A percentile compares a stretch with the other conserved stretches of the same genome.
phyloP scores from a whole-genome alignment of 1,140 invertebrate genomes.

The Heterodera carotae region DNA sequence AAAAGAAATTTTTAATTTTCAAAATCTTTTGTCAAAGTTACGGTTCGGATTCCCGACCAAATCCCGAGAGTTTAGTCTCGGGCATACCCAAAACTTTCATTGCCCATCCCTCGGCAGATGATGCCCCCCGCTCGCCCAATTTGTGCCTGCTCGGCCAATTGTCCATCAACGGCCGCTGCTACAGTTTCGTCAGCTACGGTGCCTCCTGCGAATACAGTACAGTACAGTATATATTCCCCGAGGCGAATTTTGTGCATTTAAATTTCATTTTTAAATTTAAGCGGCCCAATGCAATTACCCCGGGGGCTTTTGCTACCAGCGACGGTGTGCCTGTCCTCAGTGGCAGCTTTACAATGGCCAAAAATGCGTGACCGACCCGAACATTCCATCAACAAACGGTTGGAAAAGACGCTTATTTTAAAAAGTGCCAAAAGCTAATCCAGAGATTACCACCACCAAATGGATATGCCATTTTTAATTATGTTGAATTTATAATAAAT shows the following conservation, averaged over 20 bases:
- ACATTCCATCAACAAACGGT: conserved; percentile 44
- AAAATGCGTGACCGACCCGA: conserved; percentile 47
- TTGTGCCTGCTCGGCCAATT: conserved; percentile 36
- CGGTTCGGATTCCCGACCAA: too few relatives aligned
- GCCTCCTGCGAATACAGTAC: conserved; percentile 47
- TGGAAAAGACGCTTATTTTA: background rate
- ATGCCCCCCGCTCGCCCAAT: conserved; percentile 4
- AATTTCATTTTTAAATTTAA: background rate
- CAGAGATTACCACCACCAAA: too few relatives aligned
- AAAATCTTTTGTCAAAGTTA: too few relatives aligned
- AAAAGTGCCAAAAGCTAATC: too few relatives aligned
- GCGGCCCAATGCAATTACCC: conserved; percentile 42
- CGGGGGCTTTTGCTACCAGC: conserved; percentile 43
- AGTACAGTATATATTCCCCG: too few relatives aligned
- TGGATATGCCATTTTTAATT: too few relatives aligned
- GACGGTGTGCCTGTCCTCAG: conserved; percentile 37
- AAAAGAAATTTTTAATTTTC: too few relatives aligned
- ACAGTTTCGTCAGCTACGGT: conserved; percentile 37
- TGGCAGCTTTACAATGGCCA: conserved; percentile 43
- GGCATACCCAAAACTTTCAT: too few relatives aligned
- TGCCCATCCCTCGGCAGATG: too few relatives aligned
- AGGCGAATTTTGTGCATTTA: conserved; percentile 14
- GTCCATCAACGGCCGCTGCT: conserved; percentile 36
- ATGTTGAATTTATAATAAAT: too few relatives aligned
- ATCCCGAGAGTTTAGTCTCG: background rate